phyloP scores from a whole-genome alignment of 1,140 invertebrate species.

The Teleogryllus occipitalis region DNA sequence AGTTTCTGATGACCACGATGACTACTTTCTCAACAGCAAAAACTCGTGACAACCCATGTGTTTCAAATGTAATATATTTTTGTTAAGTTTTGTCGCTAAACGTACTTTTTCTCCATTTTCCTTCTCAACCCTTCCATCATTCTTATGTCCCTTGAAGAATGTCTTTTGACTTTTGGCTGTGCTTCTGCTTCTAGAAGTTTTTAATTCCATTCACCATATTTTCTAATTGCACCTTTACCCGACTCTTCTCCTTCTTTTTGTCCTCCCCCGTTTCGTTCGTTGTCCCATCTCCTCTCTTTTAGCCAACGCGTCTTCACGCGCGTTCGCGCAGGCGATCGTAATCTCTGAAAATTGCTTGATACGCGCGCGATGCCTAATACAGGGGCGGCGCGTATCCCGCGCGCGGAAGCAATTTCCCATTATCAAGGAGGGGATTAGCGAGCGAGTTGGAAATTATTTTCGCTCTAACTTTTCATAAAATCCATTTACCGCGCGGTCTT shows the following conservation, averaged over 20 bases:
- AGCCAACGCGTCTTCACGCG: background rate
- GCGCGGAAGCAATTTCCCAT: background rate
- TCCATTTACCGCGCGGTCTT: background rate
- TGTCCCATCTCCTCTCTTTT: background rate
- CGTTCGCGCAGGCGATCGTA: background rate
- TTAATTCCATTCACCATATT: background rate
- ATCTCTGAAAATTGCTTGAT: background rate
- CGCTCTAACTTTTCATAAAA: constrained; percentile 5
- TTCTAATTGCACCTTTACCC: background rate
- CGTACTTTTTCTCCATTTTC: too few relatives aligned
- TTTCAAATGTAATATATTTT: too few relatives aligned
- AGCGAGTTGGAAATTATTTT: background rate
- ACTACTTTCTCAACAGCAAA: too few relatives aligned
- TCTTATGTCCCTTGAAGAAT: too few relatives aligned
- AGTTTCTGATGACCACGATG: too few relatives aligned
- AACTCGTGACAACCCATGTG: too few relatives aligned
- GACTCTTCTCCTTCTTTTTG: background rate
- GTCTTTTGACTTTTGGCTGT: too few relatives aligned
- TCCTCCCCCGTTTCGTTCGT: background rate
- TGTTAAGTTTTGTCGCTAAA: too few relatives aligned
- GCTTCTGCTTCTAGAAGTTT: background rate
- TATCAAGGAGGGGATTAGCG: background rate
- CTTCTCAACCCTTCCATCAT: too few relatives aligned
- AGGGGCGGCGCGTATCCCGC: background rate
- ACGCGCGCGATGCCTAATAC: background rate